These are phyloP conservation scores for Drosophila melanica DNA, from an alignment of 1,140 invertebrate species.

Conservation along the genomic window DNA sequence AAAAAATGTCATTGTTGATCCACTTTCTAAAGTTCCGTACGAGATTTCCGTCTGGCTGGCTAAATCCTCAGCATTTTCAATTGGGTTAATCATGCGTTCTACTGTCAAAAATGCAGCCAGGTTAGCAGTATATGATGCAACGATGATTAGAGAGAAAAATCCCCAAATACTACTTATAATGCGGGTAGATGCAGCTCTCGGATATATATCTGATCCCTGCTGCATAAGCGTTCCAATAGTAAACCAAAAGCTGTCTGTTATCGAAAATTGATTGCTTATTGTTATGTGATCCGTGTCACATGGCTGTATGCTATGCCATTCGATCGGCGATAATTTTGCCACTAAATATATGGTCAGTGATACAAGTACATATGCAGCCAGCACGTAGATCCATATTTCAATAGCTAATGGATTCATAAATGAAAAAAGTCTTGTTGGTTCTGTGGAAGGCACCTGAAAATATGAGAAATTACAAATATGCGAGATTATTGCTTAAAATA, in stretches of 20 bases:
- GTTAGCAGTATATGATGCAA: conserved; percentile 97
- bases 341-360: conserved; percentile 97
- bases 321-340: conserved; percentile 96
- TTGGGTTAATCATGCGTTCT: conserved; percentile 93
- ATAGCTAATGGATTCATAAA: conserved; percentile 97
- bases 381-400: conserved; percentile 97
- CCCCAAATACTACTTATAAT: conserved; percentile 98
- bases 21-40: conserved; percentile 91
- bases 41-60: conserved; percentile 90
- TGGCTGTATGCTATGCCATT: conserved; percentile 94
- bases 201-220: conserved; percentile 94
- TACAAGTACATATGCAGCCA: conserved; percentile 94
- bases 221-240: conserved; percentile 95
- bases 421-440: conserved; percentile 95
- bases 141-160: conserved; percentile 97
- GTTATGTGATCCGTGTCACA: conserved; percentile 92
- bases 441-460: conserved; percentile 91
- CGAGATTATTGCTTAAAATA: too few species aligned
- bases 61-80: conserved; percentile 94
- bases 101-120: conserved; percentile 96
- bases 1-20: conserved; percentile 91
- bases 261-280: conserved; percentile 96
- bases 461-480: background rate
- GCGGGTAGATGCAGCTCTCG: conserved; percentile 95
- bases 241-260: conserved; percentile 91